Base-by-base conservation (phyloP, 2,113 vertebrate species). In the Phalacrocorax pelagicus region DNA sequence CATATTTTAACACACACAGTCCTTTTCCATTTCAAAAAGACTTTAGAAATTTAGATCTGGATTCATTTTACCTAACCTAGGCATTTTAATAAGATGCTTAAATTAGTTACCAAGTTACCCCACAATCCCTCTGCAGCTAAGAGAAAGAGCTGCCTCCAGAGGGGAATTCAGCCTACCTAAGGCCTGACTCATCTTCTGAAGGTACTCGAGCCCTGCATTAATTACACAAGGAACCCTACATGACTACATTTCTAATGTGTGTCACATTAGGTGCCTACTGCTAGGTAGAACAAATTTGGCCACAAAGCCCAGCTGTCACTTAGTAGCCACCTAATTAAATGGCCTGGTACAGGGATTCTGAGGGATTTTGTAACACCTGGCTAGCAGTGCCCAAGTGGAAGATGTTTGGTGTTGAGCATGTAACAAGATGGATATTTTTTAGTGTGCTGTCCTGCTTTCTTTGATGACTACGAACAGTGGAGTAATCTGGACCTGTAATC, bases 121-220 rank as follows among this genome's bases (percentile, higher is more conserved):
- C 58, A 82, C 44, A 81, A 51, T 82, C 70, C 81, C 70, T 94
- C 66, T 93, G 84, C 94, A 90, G 54, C 75, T 82, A 81, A 72
- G 27, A 88, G 81, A 63, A 91, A 72, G 73, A 89, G 58, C 58
- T 93, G 85, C 62, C 81, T 88, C 90, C 49, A 88, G 85, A 90
- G 78, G 81, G 87, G 62, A 80, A 82, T 88, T 94, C 94, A 96
- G 78, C 90, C 93, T 95, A 77, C 92, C 94, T 93, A 58, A 69
- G 81, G 62, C 79, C 78, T 97, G 94, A 96, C 89, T 96, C 93
- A 91, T 96, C 93, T 82, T 79, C 93, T 94, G 90, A 85, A 95
- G 47, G 36, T 88, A 66, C 46, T 49, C 17, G 36, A 88, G 74
- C 61, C 62, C 58, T 85, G 66, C 40, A 80, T 95, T 94, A 95